Percentiles rank a stretch among this genome's conserved stretches.
Conservation (phyloP, 1,140 invertebrate species). For the Bombus ignitus region DNA sequence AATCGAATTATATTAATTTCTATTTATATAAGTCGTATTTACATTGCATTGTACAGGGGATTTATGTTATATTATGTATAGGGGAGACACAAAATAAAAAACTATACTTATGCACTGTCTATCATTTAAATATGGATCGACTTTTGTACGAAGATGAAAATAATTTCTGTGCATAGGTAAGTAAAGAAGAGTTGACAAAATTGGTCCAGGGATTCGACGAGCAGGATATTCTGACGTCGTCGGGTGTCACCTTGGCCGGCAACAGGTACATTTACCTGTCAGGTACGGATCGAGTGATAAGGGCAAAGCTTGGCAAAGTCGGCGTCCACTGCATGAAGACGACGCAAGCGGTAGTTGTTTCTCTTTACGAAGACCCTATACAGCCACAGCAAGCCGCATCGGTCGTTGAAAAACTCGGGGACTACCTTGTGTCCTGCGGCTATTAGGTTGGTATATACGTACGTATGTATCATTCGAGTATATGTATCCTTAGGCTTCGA, state of each 20-base stretch:
- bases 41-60: background rate
- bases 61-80: background rate
- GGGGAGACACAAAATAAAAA: background rate
- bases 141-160: background rate
- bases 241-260: constrained; percentile 93
- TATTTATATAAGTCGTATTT: background rate
- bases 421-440: constrained; percentile 96
- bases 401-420: constrained; percentile 97
- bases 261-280: constrained; percentile 96
- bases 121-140: background rate
- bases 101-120: too few relatives aligned
- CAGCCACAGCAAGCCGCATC: constrained; percentile 97
- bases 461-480: constrained; percentile 4
- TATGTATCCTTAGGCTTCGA: background rate
- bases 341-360: constrained; percentile 95
- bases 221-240: constrained; percentile 91
- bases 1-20: too few relatives aligned
- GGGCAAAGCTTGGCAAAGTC: constrained; percentile 94
- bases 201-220: constrained; percentile 94
- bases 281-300: constrained; percentile 94
- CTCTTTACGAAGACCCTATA: constrained; percentile 96
- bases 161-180: constrained; percentile 86
- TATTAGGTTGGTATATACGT: constrained; percentile 87
- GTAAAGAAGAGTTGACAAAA: constrained; percentile 94
- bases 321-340: constrained; percentile 97